phyloP scores from a whole-genome alignment of 2,113 vertebrate genomes.

The Larimichthys crocea region DNA sequence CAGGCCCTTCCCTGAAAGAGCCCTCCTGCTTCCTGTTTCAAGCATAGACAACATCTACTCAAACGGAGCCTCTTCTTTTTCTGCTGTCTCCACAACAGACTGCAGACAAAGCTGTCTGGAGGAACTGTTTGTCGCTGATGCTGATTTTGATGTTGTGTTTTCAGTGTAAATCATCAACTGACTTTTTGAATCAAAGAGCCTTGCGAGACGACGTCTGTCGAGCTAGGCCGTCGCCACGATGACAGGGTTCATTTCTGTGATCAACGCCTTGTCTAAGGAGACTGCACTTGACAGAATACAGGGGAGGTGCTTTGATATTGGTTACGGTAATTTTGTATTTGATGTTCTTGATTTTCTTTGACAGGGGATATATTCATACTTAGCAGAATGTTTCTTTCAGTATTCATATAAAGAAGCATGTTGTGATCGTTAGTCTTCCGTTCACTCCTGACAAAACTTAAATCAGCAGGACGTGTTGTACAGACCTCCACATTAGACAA shows the following conservation, averaged over 20 bases:
- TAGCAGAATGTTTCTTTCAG: not conserved
- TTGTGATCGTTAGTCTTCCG: not conserved
- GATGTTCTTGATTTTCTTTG: constrained; percentile 2
- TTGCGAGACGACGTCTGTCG: constrained; percentile 4
- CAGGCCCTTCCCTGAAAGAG: constrained; percentile 16
- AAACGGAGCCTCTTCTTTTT: constrained; percentile 4
- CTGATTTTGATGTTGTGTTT: constrained; percentile 37
- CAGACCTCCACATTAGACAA: too few species aligned
- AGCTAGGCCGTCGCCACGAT: constrained; percentile 11
- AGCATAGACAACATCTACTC: constrained; percentile 18
- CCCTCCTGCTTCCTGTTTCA: constrained; percentile 14
- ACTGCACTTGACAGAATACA: constrained; percentile 13
- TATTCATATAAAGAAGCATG: not conserved
- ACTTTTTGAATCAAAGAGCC: constrained; percentile 54
- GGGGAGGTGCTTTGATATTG: constrained; percentile 12
- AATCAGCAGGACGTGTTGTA: not conserved
- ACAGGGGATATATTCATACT: not conserved
- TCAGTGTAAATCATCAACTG: constrained; percentile 52
- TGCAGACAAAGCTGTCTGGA: constrained; percentile 26
- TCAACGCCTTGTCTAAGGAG: constrained; percentile 1
- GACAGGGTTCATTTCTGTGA: constrained; percentile 2
- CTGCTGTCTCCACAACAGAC: constrained; percentile 17
- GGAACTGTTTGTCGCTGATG: constrained; percentile 31
- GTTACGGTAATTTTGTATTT: not conserved
- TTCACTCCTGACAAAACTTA: not conserved